Evolutionary conservation across 2,888 invertebrate genomes (phyloP), one percentile per base, ranked within the genome.

Genomic region (Glyphotaelius pellucidus): DNA sequence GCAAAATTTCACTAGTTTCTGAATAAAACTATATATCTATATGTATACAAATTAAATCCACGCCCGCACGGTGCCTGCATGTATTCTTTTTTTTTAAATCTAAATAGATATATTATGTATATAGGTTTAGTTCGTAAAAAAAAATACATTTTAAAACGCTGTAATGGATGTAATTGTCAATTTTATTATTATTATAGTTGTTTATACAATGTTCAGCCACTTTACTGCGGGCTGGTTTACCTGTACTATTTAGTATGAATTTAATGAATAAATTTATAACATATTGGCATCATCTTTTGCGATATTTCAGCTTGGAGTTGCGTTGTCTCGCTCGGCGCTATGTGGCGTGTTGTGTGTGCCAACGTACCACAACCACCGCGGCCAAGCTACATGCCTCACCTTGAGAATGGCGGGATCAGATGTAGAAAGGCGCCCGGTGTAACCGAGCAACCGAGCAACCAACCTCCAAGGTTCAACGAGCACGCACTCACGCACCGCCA

Each of bases 351-450:
- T 15, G 32, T 81, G 32, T 31, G 81, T 30, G 81, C 81, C 32
- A 67, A 32, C 32, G 81, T 15, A 32, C 67, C 67, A 67, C 25
- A 67, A n/a, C 25, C 25, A 67, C 25, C 5, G 67, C 25, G 67
- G 67, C 67, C 67, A 9, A n/a, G 67, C 67, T 67, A 25, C 67
- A 67, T n/a, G 67, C 79, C 35, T 90, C 80, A 87, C 90, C 92
- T 92, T 90, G 92, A 86, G 81, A 83, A 35, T 79, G 81, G 90
- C 90, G 90, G 80, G 90, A 92, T 85, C 90, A 86, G 90, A 85
- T 90, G 92, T 92, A 90, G 92, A 92, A 92, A 92, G 92, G 92
- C 92, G 87, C 87, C 90, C 90, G 90, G 47, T 15, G 25, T 87
- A 35, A 30, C n/a, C 42, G 31, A 52, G 19, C 52, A 67, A 47